Conservation (phyloP, 2,888 invertebrate genomes). For the Epinotia bilunana region DNA sequence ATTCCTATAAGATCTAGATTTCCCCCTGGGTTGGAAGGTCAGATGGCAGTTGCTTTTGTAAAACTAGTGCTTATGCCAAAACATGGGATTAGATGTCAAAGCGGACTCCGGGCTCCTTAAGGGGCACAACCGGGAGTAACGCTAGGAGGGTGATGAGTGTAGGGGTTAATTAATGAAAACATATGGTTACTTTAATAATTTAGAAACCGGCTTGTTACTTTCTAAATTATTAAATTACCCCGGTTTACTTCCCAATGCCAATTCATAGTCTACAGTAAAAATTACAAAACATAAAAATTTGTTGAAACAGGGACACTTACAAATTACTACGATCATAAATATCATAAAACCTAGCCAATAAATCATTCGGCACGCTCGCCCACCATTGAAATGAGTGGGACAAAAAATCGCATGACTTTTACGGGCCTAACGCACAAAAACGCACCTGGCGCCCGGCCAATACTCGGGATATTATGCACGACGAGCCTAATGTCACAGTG, state of each 20-base stretch:
- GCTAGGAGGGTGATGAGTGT: too few species aligned
- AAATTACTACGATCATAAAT: constrained; percentile 21
- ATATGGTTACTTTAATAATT: too few species aligned
- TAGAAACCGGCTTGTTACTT: too few species aligned
- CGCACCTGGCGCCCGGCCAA: constrained; percentile 41
- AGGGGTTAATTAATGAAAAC: too few species aligned
- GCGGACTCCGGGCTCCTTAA: too few species aligned
- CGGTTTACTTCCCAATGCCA: not conserved
- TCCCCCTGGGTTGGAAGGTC: too few species aligned
- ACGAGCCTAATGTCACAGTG: not conserved
- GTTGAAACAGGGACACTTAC: constrained; percentile 10
- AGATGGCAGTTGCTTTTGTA: too few species aligned
- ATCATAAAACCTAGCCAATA: constrained; percentile 19
- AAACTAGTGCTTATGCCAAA: too few species aligned
- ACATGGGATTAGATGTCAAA: too few species aligned
- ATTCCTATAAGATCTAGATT: too few species aligned
- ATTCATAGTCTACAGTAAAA: not conserved
- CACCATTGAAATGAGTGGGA: constrained; percentile 4
- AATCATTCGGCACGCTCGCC: constrained; percentile 16
- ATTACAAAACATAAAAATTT: not conserved
- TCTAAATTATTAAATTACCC: not conserved
- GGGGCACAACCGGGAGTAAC: too few species aligned
- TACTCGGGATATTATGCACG: constrained; percentile 30
- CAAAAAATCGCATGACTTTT: constrained; percentile 23
- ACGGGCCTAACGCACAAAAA: constrained; percentile 27